These are phyloP conservation scores for Ceratina calcarata DNA, from an alignment of 1,140 invertebrate genomes.

Conservation along the genomic window DNA sequence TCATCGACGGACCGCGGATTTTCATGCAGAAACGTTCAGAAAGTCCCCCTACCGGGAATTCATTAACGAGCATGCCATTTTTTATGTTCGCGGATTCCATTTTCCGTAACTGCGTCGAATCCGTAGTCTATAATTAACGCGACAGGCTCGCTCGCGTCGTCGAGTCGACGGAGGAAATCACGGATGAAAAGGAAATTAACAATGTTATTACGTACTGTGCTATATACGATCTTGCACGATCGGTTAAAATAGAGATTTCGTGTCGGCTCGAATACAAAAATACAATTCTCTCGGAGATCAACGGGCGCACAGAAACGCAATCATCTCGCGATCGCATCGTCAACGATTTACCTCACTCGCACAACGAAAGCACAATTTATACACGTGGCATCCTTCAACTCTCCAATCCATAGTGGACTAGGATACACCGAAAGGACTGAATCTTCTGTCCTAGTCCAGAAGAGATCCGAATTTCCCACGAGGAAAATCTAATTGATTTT, in stretches of 20 bases:
- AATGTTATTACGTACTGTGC: constrained; percentile 23
- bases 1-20: background rate
- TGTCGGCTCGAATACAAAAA: constrained; percentile 60
- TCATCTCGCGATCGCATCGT: constrained; percentile 21
- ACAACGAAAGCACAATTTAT: constrained; percentile 13
- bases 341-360: constrained; percentile 31
- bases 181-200: constrained; percentile 5
- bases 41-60: no score
- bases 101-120: no score
- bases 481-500: background rate
- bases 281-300: constrained; percentile 59
- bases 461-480: background rate
- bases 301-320: constrained; percentile 41
- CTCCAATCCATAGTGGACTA: background rate
- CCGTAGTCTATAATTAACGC: no score
- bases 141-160: background rate
- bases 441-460: background rate
- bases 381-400: background rate
- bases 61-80: no score
- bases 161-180: no score
- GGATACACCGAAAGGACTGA: background rate
- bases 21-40: no score
- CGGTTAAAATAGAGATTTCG: constrained; percentile 64
- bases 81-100: no score
- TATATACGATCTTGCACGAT: constrained; percentile 33